Conservation (phyloP, 2,888 invertebrate genomes). For the Lasioglossum malachurum region DNA sequence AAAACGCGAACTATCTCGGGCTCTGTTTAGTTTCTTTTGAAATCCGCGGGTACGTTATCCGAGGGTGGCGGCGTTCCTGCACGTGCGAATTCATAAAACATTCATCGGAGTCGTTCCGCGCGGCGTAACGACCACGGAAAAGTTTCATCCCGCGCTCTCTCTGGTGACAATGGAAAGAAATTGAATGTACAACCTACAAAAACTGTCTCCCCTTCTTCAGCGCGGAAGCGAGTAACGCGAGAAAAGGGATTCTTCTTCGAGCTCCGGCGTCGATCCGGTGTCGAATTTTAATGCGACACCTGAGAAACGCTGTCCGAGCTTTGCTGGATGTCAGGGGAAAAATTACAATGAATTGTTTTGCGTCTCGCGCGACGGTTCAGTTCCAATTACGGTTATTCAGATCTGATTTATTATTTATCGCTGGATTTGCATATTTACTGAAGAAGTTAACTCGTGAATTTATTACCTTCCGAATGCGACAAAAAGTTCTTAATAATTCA, state of each 20-base stretch:
- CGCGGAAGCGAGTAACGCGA: slow-evolving; percentile 19
- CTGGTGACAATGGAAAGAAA: slow-evolving; percentile 53
- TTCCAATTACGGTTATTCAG: neutral
- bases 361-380: neutral
- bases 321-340: neutral
- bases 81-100: slow-evolving; percentile 63
- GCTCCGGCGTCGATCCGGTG: neutral
- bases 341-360: neutral
- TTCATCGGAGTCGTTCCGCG: slow-evolving; percentile 63
- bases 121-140: slow-evolving; percentile 48
- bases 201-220: slow-evolving; percentile 28
- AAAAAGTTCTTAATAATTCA: neutral
- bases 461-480: neutral
- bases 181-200: slow-evolving; percentile 57
- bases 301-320: slow-evolving; percentile 1
- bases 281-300: slow-evolving; percentile 13
- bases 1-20: neutral
- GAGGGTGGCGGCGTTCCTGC: slow-evolving; percentile 39
- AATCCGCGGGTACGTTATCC: slow-evolving; percentile 31
- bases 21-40: slow-evolving; percentile 42
- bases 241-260: neutral
- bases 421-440: neutral
- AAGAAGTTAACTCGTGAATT: neutral
- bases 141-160: slow-evolving; percentile 40
- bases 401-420: neutral